A percentile compares a stretch with the other conserved stretches of the same genome.
phyloP scores from a whole-genome alignment of 2,888 invertebrate species.

The Noctua janthina region DNA sequence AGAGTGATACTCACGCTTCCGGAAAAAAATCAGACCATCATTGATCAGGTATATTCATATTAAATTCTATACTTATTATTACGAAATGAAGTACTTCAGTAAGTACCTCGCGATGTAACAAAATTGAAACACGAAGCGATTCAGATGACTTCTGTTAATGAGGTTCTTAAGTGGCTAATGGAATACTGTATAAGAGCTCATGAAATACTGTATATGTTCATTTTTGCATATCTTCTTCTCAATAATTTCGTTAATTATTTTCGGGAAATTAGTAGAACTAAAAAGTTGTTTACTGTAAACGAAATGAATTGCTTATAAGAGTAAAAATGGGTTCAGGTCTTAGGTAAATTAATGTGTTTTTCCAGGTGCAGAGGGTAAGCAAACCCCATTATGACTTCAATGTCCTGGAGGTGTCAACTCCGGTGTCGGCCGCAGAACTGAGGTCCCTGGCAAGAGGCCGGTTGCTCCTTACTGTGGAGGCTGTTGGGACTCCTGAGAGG shows the following conservation, averaged over 20 bases:
- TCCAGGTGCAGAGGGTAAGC: conserved; percentile 91
- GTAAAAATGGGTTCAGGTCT: conserved; percentile 33
- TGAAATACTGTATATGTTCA: conserved; percentile 6
- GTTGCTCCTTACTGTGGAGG: conserved; percentile 92
- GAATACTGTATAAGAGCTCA: too few species aligned
- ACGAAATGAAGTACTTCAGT: not conserved
- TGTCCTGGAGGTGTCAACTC: conserved; percentile 94
- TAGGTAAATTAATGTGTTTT: conserved; percentile 64
- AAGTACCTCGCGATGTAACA: not conserved
- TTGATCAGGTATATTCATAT: conserved; percentile 91
- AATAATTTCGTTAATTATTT: not conserved
- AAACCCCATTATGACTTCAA: conserved; percentile 95
- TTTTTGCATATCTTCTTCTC: conserved; percentile 8
- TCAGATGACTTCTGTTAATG: conserved; percentile 18
- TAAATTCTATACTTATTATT: conserved; percentile 22
- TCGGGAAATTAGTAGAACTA: not conserved
- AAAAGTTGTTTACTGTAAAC: not conserved
- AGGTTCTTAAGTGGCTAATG: conserved; percentile 36
- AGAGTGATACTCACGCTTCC: conserved; percentile 92
- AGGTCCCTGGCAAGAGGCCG: conserved; percentile 94
- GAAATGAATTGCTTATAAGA: not conserved
- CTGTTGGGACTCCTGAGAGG: conserved; percentile 92
- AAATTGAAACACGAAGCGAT: conserved; percentile 7
- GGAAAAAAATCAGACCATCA: conserved; percentile 93
- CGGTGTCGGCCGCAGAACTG: conserved; percentile 94